These are phyloP conservation scores for Vanacampus margaritifer DNA, from an alignment of 2,113 vertebrate genomes.

Conservation along the genomic window DNA sequence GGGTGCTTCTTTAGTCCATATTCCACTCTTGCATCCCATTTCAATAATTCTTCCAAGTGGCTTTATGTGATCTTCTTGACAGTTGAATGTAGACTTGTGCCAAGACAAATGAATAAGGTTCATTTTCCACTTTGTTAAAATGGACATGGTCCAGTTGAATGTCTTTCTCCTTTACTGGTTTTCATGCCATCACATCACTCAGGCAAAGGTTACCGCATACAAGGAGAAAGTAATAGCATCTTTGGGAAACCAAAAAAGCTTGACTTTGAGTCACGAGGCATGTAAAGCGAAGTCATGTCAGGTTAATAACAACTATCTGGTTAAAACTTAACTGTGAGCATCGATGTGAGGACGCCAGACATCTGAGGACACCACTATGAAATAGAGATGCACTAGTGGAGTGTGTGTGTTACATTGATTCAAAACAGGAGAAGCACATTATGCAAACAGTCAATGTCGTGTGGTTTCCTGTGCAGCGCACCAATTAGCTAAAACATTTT, in stretches of 20 bases:
- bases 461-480: neutral
- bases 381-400: neutral
- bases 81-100: neutral
- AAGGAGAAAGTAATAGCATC: neutral
- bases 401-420: neutral
- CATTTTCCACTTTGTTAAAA: neutral
- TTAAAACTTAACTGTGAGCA: constrained; percentile 32
- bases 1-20: neutral
- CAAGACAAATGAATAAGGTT: neutral
- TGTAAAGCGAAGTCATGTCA: constrained; percentile 5
- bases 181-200: neutral
- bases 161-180: neutral
- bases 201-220: neutral
- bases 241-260: neutral
- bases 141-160: neutral
- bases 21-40: neutral
- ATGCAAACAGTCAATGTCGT: neutral
- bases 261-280: constrained; percentile 3
- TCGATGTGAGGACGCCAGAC: neutral
- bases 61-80: constrained; percentile 1
- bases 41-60: neutral
- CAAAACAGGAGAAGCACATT: neutral
- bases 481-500: neutral
- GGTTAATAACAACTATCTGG: constrained; percentile 22
- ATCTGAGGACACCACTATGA: neutral